Base-by-base conservation (phyloP, 2,888 invertebrate genomes). In the Aradus depressus region DNA sequence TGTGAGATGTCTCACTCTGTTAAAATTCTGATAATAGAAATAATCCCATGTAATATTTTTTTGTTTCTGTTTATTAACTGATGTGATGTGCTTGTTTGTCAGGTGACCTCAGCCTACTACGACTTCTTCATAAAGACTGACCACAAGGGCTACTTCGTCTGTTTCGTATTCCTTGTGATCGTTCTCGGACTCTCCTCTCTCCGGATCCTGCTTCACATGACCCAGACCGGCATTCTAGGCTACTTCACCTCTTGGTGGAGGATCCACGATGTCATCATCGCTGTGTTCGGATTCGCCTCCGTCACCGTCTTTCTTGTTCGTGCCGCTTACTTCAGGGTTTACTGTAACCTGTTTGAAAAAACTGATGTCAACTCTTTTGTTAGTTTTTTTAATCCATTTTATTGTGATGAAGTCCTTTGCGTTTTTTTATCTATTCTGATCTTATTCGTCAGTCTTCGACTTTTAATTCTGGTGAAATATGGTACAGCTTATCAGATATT, bases 361-460 rank as follows among this genome's bases (percentile, higher is more conserved):
- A 21, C 44, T 16, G 32, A 6, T 19, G 28, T 31, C 18, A 32
- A 28, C 16, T 16, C 2, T 26, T 44, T 6, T 8, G 14, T 32
- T 22, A 44, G 44, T 19, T 44, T 44, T 32, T 2, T 4, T 14
- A 22, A 44, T 19, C 44, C 44, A 4, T 32, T 44, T 22, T 44
- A 32, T 32, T 32, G 32, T 18, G 32, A 44, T 22, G 28, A 44
- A 16, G 18, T 44, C 1, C 26, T 14, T 26, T 42, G 21, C 19
- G n/a, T 42, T 22, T 14, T 42, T 14, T 42, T 42, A 2, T 42
- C 23, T 25, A 25, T 42, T 26, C 25, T 42, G 14, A 25, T 25
- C 12, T 10, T 42, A 2, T 2, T 42, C 25, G 28, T 28, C n/a
- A 26, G 25, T 6, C 6, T 26, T 25, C 25, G 42, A 42, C 14